Percentiles rank a stretch among this genome's conserved stretches.
Conservation (phyloP, 2,888 invertebrate species). For the Cordilura impudica region DNA sequence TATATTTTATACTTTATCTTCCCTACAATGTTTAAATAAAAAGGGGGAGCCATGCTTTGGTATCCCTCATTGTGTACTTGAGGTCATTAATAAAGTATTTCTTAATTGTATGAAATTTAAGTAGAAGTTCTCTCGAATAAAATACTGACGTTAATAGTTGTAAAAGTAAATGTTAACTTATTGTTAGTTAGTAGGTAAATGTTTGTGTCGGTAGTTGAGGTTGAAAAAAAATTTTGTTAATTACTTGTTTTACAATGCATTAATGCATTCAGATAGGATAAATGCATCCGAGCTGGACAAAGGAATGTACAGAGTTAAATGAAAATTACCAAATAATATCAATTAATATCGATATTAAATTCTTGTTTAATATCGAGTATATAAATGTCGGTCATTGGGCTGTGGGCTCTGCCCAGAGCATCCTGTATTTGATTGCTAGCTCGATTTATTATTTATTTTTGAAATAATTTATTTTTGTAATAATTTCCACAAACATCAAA, state of each 20-base stretch:
- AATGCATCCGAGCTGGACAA: neutral
- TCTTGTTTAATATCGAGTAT: no score
- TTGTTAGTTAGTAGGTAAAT: conserved; percentile 37
- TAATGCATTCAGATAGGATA: conserved; percentile 6
- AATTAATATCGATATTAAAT: no score
- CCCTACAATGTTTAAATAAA: conserved; percentile 8
- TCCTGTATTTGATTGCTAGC: no score
- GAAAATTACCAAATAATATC: no score
- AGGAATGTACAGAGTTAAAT: no score
- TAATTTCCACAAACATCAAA: no score
- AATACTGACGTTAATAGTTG: conserved; percentile 19
- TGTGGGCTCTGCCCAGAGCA: no score
- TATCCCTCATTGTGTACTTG: conserved; percentile 28
- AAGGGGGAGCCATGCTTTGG: conserved; percentile 15
- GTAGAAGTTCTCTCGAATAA: conserved; percentile 42
- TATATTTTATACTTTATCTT: conserved; percentile 40
- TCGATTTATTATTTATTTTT: no score
- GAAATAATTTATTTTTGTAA: no score
- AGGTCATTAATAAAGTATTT: conserved; percentile 58
- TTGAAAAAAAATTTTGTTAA: conserved; percentile 52
- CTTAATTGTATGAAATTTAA: conserved; percentile 49
- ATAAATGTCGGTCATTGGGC: no score
- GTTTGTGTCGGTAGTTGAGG: conserved; percentile 53
- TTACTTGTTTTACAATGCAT: conserved; percentile 47
- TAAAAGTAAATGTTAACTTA: conserved; percentile 15